These are phyloP conservation scores for Paratilapia polleni DNA, from an alignment of 2,113 vertebrate species.

Conservation along the genomic window DNA sequence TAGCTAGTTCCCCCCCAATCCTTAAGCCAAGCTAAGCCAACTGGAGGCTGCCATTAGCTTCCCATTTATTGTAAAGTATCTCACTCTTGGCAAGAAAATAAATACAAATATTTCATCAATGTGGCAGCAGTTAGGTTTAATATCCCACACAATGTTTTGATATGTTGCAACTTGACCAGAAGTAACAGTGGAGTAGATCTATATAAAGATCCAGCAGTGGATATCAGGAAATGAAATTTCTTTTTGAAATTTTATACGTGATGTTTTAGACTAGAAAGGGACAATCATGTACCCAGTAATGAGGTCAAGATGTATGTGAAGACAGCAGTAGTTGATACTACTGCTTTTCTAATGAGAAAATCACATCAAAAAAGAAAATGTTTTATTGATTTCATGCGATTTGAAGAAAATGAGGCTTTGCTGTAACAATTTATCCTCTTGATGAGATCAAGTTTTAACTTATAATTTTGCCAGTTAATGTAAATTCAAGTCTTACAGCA, in stretches of 20 bases:
- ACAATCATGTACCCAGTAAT: not conserved
- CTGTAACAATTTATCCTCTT: not conserved
- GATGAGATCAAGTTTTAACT: not conserved
- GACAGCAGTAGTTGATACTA: not conserved
- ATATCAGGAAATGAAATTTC: not conserved
- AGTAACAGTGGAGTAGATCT: no score
- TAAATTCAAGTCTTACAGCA: not conserved
- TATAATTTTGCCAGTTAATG: not conserved
- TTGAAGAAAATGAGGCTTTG: not conserved
- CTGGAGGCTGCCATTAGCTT: not conserved
- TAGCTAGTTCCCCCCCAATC: not conserved
- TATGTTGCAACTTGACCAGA: no score
- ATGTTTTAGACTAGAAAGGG: not conserved
- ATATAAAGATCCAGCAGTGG: not conserved
- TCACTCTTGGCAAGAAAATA: rapidly evolving
- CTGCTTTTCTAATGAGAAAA: not conserved
- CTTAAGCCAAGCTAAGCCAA: not conserved
- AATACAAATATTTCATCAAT: not conserved
- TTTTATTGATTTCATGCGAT: not conserved
- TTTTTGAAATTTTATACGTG: not conserved
- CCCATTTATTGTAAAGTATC: not conserved
- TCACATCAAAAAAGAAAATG: not conserved
- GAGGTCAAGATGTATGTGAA: not conserved
- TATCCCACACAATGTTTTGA: no score
- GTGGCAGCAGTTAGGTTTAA: not conserved